Conservation (phyloP, 2,888 invertebrate genomes). For the Eretmocerus hayati region DNA sequence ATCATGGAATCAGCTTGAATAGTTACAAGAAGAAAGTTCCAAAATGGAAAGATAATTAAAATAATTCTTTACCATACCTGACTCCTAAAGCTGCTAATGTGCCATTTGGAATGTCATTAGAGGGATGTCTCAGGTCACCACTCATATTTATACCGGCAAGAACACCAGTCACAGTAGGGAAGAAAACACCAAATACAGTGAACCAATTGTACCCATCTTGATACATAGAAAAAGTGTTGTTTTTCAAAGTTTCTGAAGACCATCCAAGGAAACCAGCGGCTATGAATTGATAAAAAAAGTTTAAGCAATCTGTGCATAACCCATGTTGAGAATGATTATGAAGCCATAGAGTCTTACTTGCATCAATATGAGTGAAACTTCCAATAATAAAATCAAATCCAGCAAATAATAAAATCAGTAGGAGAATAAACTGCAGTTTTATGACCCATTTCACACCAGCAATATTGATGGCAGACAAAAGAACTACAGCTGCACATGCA, state of each 20-base stretch:
- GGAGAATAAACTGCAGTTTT: conserved; percentile 83
- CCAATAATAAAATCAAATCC: conserved; percentile 92
- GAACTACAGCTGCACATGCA: conserved; percentile 77
- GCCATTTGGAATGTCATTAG: conserved; percentile 88
- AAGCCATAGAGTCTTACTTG: conserved; percentile 63
- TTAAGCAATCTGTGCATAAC: not conserved
- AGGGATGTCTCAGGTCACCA: conserved; percentile 87
- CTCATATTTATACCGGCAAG: conserved; percentile 98
- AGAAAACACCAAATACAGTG: conserved; percentile 94
- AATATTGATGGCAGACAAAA: conserved; percentile 84
- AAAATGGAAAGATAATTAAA: not conserved
- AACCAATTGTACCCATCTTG: conserved; percentile 83
- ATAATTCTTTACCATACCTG: conserved; percentile 53
- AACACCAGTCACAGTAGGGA: conserved; percentile 95
- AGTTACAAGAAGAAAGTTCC: not conserved
- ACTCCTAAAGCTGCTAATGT: conserved; percentile 87
- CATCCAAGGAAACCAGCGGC: conserved; percentile 82
- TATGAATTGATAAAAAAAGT: too few relatives aligned
- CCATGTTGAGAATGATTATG: not conserved
- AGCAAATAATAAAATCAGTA: conserved; percentile 78
- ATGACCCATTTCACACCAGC: conserved; percentile 98
- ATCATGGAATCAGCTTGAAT: too few relatives aligned
- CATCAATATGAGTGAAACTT: conserved; percentile 71
- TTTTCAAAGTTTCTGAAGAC: conserved; percentile 67
- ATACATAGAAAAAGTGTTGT: conserved; percentile 78